These are phyloP conservation scores for Harpagifer antarcticus DNA, from an alignment of 2,797 vertebrate genomes.

Conservation along the genomic window DNA sequence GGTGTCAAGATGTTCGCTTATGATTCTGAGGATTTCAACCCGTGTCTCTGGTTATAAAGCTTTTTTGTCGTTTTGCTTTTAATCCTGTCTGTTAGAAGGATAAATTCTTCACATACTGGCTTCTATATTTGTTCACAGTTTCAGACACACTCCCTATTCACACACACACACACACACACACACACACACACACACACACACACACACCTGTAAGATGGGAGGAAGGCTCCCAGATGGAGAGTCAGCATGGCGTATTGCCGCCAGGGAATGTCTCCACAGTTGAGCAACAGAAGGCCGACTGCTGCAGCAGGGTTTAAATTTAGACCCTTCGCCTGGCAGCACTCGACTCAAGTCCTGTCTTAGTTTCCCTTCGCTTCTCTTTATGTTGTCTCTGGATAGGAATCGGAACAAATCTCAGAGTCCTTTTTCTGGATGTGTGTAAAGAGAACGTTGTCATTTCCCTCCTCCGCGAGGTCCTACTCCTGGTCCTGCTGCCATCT, in stretches of 20 bases:
- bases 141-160: not conserved
- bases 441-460: conserved; percentile 7
- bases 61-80: not conserved
- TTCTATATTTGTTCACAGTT: not conserved
- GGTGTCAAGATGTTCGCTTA: no score
- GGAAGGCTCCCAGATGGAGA: conserved; percentile 58
- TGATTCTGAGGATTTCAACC: no score
- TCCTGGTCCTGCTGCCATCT: conserved; percentile 14
- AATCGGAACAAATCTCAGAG: conserved; percentile 16
- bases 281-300: conserved; percentile 57
- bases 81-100: not conserved
- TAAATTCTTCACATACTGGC: not conserved
- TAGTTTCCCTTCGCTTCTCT: conserved; percentile 15
- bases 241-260: conserved; percentile 36
- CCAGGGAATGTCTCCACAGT: conserved; percentile 43
- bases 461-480: not conserved
- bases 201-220: conserved; percentile 49
- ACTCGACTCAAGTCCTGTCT: conserved; percentile 24
- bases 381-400: conserved; percentile 27
- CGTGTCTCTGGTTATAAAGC: no score
- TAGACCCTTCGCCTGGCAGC: conserved; percentile 48
- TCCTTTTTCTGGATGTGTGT: conserved; percentile 16
- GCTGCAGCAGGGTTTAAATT: conserved; percentile 63
- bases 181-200: conserved; percentile 38
- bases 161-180: not conserved